Evolutionary conservation across 2,888 invertebrate species (phyloP).

Genomic region (Lasioglossum morio): DNA sequence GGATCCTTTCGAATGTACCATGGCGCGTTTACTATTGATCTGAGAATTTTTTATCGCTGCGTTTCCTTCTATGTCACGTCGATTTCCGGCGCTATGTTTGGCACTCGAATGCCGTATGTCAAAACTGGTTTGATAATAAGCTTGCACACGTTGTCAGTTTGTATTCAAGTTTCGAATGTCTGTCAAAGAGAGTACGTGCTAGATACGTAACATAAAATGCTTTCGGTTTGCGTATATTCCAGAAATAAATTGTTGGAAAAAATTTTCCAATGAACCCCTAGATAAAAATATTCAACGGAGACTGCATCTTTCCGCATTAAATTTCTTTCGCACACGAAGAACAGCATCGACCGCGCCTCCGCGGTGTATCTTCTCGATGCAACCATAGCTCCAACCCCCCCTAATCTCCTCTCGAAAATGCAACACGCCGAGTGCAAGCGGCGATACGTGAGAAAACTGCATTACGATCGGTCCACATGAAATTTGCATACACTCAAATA

Average conservation of each 20-base stretch:
- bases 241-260: not conserved
- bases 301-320: slow-evolving; percentile 23
- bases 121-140: not conserved
- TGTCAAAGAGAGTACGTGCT: not conserved
- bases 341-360: slow-evolving; percentile 59
- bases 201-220: not conserved
- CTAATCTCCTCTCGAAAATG: slow-evolving; percentile 33
- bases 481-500: not conserved
- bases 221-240: not conserved
- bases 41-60: not conserved
- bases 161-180: not conserved
- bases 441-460: not conserved
- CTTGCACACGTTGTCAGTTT: not conserved
- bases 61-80: not conserved
- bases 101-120: not conserved
- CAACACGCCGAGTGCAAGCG: not conserved
- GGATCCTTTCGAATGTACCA: not conserved
- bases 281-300: not conserved
- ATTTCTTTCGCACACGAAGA: slow-evolving; percentile 27
- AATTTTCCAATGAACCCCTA: not conserved
- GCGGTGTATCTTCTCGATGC: slow-evolving; percentile 73
- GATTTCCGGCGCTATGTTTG: not conserved
- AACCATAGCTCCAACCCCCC: slow-evolving; percentile 18
- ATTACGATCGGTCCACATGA: not conserved
- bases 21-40: not conserved